These are phyloP conservation scores for Bradypus variegatus DNA, from an alignment of 2,797 vertebrate species.

Conservation along the genomic window DNA sequence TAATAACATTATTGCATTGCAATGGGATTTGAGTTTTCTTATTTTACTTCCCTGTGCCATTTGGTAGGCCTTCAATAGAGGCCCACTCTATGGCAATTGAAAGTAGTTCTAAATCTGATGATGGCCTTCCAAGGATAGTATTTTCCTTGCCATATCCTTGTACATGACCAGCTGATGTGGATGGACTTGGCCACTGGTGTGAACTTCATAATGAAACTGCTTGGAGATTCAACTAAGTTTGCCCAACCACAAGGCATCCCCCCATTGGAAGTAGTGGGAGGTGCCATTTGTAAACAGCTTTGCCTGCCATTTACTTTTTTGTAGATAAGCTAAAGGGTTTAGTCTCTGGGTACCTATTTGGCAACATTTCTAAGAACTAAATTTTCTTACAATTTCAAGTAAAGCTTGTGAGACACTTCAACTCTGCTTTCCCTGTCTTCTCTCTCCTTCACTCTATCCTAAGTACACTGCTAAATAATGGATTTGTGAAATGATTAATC, in stretches of 20 bases:
- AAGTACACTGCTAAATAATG: conserved; percentile 45
- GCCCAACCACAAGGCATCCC: not conserved
- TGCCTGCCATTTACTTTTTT: not conserved
- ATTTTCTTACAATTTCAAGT: conserved; percentile 49
- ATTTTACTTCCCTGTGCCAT: not conserved
- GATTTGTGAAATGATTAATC: not conserved
- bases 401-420: conserved; percentile 8
- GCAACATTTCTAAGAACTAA: conserved; percentile 49
- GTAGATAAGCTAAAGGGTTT: not conserved
- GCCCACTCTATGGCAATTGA: not conserved
- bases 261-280: not conserved
- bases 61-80: not conserved
- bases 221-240: not conserved
- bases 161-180: no score
- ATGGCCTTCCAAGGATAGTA: not conserved
- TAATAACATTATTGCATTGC: accelerated
- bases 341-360: conserved; percentile 27
- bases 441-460: not conserved
- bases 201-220: accelerated
- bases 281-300: not conserved
- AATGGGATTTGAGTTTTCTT: not conserved
- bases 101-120: not conserved
- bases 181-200: not conserved
- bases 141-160: not conserved
- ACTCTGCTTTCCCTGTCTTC: not conserved